Evolutionary conservation across 2,888 invertebrate genomes (phyloP), one percentile per base, ranked within the genome.

Genomic region (Cordylochernes scorpioides): DNA sequence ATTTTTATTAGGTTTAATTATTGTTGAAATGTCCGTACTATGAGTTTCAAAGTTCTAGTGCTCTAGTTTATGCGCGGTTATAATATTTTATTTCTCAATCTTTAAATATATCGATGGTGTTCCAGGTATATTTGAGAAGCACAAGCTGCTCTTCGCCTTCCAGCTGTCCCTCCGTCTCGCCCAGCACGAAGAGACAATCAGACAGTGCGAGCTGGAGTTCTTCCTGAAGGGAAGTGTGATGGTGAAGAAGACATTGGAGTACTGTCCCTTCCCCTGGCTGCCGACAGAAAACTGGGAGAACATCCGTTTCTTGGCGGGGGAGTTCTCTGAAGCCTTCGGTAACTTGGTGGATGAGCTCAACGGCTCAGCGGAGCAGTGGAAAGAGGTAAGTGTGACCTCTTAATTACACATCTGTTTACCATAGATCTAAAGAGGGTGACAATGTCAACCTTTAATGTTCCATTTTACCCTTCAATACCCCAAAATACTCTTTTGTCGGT

Each of bases 71-170:
- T n/a, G n/a, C n/a, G n/a, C n/a, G n/a, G n/a, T n/a, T n/a, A n/a
- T n/a, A n/a, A n/a, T n/a, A n/a, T n/a, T 17, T 19, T 19, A n/a
- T 8, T 19, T 19, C 9, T 8, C 9, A 9, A 9, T 19, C 8
- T 8, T 19, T 8, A 19, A 19, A 19, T 19, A n/a, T n/a, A 25
- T n/a, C 9, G 13, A 10, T 6, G 17, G 9, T 28, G 33, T 39
- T 37, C 1, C 45, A 65, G 75, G 84, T 29, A 74, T 84, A 41
- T 84, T 86, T 52, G 80, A 84, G 51, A 68, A 68, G 24, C 82
- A 86, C 57, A 84, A 86, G 50, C 56, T 86, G 17, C 57, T 86
- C 14, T 84, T 68, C 51, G 82, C 84, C 0, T 77, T 86, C 52
- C 78, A 80, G 65, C 80, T 86, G 58, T 68, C 75, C 35, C 65